Evolutionary conservation across 2,797 vertebrate species (phyloP).

Genomic region (Falco peregrinus): DNA sequence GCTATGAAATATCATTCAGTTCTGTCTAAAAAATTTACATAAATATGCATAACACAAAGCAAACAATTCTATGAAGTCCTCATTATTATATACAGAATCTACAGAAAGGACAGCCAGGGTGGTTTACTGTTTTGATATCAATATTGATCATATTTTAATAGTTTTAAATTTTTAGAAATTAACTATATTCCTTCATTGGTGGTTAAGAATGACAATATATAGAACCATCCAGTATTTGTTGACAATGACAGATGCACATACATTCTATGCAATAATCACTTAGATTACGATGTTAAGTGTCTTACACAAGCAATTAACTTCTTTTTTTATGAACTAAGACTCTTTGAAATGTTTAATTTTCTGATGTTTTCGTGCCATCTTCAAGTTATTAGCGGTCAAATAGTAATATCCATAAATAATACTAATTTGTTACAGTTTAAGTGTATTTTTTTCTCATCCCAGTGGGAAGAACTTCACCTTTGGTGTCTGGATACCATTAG

Average conservation of each 20-base stretch:
- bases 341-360: neutral
- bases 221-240: neutral
- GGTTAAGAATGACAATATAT: neutral
- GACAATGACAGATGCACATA: neutral
- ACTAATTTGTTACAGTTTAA: neutral
- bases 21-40: neutral
- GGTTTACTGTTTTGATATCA: neutral
- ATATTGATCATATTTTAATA: neutral
- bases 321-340: neutral
- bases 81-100: neutral
- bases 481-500: neutral
- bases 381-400: neutral
- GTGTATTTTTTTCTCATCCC: neutral
- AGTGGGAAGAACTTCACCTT: neutral
- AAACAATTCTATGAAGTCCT: neutral
- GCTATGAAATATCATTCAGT: neutral
- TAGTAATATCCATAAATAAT: neutral
- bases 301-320: neutral
- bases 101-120: neutral
- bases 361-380: neutral
- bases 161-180: neutral
- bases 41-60: neutral
- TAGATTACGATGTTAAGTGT: neutral
- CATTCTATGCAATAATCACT: neutral
- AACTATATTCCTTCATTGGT: neutral